A percentile compares a stretch with the other conserved stretches of the same genome.
phyloP scores from a whole-genome alignment of 53 echinoderm and acorn worm genomes.

The Mesocentrotus franciscanus region DNA sequence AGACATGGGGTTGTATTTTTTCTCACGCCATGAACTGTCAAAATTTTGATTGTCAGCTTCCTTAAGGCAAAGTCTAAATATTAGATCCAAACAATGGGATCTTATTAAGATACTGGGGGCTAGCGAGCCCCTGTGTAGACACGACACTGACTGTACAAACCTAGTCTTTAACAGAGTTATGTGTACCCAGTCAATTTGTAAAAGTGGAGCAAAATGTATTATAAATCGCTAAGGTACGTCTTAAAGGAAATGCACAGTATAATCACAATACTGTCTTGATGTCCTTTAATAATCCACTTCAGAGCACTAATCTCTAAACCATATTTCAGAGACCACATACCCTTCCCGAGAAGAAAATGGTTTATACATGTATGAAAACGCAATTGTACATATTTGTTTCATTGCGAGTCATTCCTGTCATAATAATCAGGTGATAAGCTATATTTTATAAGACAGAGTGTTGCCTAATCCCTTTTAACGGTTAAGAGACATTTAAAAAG shows the following conservation, averaged over 20 bases:
- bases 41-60: conserved; percentile 38
- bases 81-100: conserved; percentile 42
- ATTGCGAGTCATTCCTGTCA: background rate
- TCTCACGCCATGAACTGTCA: conserved; percentile 54
- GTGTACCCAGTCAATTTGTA: background rate
- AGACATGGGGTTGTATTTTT: background rate
- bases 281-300: background rate
- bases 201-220: background rate
- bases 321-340: background rate
- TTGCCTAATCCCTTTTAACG: no score
- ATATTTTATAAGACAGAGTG: background rate
- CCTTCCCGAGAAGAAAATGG: background rate
- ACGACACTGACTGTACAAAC: conserved; percentile 24
- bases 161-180: background rate
- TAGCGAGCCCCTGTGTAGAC: conserved; percentile 3
- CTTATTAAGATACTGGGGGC: conserved; percentile 38
- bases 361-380: no score
- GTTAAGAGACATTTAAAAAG: background rate
- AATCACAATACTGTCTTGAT: background rate
- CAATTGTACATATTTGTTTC: no score
- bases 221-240: background rate
- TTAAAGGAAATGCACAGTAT: background rate
- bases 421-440: background rate
- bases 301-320: background rate
- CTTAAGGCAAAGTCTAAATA: conserved; percentile 56